A percentile compares a stretch with the other conserved stretches of the same genome.
phyloP scores from a whole-genome alignment of 1,140 invertebrate genomes.

The Drosophila willistoni region DNA sequence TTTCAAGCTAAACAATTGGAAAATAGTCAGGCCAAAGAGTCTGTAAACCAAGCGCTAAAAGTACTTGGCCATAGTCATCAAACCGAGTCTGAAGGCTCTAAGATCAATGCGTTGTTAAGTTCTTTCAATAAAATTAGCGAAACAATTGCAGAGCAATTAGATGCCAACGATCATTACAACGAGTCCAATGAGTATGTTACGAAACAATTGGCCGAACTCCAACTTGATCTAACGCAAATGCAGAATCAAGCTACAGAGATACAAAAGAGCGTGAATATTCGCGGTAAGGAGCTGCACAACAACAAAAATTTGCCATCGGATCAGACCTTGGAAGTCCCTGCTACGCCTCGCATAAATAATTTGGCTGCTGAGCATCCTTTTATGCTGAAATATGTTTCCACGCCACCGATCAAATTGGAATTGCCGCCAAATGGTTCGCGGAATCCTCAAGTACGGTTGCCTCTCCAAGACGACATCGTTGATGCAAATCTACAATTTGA shows the following conservation, averaged over 20 bases:
- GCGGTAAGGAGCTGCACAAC: constrained; percentile 41
- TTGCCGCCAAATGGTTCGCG: constrained; percentile 20
- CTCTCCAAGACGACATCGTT: constrained; percentile 64
- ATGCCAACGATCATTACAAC: constrained; percentile 59
- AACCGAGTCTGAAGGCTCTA: constrained; percentile 16
- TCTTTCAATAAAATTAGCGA: constrained; percentile 60
- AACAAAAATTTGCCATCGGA: constrained; percentile 7
- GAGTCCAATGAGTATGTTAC: constrained; percentile 53
- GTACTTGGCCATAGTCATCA: neutral
- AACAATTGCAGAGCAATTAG: constrained; percentile 63
- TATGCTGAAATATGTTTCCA: constrained; percentile 66
- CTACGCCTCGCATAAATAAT: constrained; percentile 37
- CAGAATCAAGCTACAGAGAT: constrained; percentile 56
- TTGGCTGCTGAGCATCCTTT: constrained; percentile 28
- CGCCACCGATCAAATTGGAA: constrained; percentile 73
- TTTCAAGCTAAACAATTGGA: constrained; percentile 55
- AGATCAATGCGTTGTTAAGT: constrained; percentile 46
- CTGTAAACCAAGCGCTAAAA: constrained; percentile 40
- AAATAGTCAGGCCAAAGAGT: constrained; percentile 45
- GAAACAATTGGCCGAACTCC: constrained; percentile 42
- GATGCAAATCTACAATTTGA: constrained; percentile 49
- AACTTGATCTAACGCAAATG: constrained; percentile 50
- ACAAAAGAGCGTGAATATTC: constrained; percentile 41
- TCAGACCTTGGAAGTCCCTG: constrained; percentile 1
- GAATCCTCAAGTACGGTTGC: constrained; percentile 51